A percentile compares a stretch with the other conserved stretches of the same genome.
phyloP scores from a whole-genome alignment of 2,113 vertebrate genomes.

The Ahaetulla prasina region DNA sequence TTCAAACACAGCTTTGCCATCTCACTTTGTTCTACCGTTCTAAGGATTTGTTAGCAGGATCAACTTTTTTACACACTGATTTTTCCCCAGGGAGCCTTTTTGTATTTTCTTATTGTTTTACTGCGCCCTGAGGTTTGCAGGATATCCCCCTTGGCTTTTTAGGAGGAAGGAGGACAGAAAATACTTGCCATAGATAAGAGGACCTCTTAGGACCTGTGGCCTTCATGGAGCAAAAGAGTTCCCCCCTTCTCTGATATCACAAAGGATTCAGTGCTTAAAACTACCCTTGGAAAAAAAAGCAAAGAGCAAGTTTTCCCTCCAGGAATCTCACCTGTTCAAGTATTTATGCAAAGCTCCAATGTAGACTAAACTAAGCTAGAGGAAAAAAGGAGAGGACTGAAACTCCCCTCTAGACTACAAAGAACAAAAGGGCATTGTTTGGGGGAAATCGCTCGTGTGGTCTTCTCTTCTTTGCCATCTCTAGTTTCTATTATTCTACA shows the following conservation, averaged over 20 bases:
- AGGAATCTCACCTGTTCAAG: neutral
- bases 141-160: neutral
- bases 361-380: conserved; percentile 12
- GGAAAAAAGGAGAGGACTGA: neutral
- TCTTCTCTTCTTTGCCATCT: neutral
- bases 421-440: neutral
- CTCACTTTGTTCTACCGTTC: neutral
- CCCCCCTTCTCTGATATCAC: neutral
- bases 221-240: neutral
- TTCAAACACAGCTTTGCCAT: neutral
- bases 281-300: neutral
- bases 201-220: neutral
- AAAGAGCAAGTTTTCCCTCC: neutral
- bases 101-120: neutral
- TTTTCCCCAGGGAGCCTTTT: neutral
- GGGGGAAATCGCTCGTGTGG: neutral
- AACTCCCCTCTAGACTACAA: neutral
- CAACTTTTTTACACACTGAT: neutral
- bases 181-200: neutral
- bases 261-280: neutral
- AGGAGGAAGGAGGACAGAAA: neutral
- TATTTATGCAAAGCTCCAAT: conserved; percentile 18
- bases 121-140: neutral
- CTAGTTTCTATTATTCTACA: conserved; percentile 33
- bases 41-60: neutral